Conservation (phyloP, 2,888 invertebrate genomes). For the Zeuzera pyrina region DNA sequence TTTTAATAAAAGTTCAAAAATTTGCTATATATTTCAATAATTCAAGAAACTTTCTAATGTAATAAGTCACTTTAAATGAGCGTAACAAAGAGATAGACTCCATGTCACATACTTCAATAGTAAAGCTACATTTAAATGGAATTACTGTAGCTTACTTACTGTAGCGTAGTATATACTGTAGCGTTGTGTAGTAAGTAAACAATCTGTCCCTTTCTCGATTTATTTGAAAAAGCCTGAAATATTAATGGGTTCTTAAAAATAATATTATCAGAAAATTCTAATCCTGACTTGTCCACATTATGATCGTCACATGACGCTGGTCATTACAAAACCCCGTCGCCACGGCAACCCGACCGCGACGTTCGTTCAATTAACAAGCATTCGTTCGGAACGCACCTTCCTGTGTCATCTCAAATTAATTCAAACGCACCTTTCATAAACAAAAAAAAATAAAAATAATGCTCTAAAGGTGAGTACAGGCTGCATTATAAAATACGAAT, state of each 20-base stretch:
- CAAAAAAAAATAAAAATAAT: too few relatives aligned
- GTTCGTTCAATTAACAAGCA: slow-evolving; percentile 19
- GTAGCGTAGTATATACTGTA: background rate
- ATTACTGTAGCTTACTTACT: background rate
- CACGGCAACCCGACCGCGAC: slow-evolving; percentile 16
- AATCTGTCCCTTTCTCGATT: too few relatives aligned
- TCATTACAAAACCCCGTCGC: slow-evolving; percentile 9
- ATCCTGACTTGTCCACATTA: slow-evolving; percentile 3
- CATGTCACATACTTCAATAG: background rate
- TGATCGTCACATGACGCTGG: slow-evolving; percentile 7
- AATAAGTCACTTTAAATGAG: too few relatives aligned
- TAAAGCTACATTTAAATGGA: background rate
- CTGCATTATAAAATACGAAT: too few relatives aligned
- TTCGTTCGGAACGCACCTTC: slow-evolving; percentile 31
- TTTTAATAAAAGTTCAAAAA: too few relatives aligned
- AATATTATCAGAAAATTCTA: background rate
- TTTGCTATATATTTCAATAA: too few relatives aligned
- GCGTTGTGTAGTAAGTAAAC: background rate
- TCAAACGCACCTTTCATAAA: too few relatives aligned
- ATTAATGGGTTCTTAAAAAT: too few relatives aligned
- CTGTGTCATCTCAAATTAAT: slow-evolving; percentile 23
- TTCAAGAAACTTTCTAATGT: too few relatives aligned
- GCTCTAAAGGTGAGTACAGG: too few relatives aligned
- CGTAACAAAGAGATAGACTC: too few relatives aligned
- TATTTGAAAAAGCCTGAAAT: too few relatives aligned